phyloP scores from a whole-genome alignment of 1,140 invertebrate genomes.

The Littorina saxatilis region DNA sequence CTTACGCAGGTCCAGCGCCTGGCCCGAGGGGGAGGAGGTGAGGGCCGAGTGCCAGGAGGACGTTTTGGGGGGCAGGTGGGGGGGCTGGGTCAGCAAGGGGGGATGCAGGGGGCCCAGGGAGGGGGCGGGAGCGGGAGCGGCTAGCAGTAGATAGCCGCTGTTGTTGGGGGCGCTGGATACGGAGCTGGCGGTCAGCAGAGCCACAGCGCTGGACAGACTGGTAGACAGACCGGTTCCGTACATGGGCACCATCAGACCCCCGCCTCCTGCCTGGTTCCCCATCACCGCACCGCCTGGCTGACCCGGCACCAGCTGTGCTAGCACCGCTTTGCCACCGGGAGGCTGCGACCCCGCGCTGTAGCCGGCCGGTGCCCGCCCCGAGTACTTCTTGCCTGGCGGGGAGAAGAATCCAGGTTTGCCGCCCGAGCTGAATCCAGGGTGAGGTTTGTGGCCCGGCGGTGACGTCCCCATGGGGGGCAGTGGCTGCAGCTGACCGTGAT shows the following conservation, averaged over 20 bases:
- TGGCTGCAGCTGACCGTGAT: too few relatives aligned
- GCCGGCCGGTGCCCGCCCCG: too few relatives aligned
- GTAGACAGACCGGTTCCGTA: background rate
- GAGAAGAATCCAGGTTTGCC: background rate
- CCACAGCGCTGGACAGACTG: background rate
- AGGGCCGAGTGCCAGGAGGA: background rate
- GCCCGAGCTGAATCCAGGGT: background rate
- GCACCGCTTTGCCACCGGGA: too few relatives aligned
- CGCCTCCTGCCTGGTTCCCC: too few relatives aligned
- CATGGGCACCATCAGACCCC: conserved; percentile 1
- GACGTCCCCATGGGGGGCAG: too few relatives aligned
- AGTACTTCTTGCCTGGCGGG: too few relatives aligned
- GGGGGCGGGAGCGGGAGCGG: background rate
- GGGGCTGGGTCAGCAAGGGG: background rate
- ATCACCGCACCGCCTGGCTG: too few relatives aligned
- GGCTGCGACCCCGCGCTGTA: too few relatives aligned
- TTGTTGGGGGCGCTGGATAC: background rate
- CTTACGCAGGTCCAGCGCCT: background rate
- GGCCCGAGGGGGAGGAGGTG: background rate
- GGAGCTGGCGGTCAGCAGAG: background rate
- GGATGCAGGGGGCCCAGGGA: background rate
- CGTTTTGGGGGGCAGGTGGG: background rate
- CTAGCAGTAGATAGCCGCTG: background rate
- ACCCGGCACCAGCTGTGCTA: too few relatives aligned
- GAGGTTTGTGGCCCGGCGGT: too few relatives aligned